Conservation (phyloP, 1,140 invertebrate genomes). For the Polypedilum pembai region DNA sequence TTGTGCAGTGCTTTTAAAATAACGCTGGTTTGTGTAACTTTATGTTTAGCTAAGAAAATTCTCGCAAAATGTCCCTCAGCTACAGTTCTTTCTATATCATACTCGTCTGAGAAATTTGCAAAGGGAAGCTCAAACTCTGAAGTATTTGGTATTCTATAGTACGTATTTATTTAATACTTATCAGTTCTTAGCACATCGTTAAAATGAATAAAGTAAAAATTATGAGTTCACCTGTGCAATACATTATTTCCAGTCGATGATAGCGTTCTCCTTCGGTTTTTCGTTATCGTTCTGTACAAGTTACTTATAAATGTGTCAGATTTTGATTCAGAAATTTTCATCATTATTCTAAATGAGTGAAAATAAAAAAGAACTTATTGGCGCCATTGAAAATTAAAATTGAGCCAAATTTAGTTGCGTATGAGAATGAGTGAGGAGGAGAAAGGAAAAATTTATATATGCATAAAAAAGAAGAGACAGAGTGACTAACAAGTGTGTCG, state of each 20-base stretch:
- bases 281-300: neutral
- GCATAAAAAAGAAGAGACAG: neutral
- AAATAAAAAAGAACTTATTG: neutral
- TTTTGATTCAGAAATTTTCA: constrained; percentile 22
- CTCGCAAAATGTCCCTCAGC: constrained; percentile 65
- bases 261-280: neutral
- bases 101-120: constrained; percentile 53
- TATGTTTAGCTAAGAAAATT: constrained; percentile 54
- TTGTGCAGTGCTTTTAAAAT: constrained; percentile 61
- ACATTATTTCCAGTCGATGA: neutral
- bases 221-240: constrained; percentile 12
- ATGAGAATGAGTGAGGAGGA: too few species aligned
- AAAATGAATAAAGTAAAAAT: neutral
- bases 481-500: too few species aligned
- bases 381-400: neutral
- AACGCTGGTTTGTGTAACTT: constrained; percentile 51
- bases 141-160: neutral
- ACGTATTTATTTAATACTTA: neutral
- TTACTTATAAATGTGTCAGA: constrained; percentile 10
- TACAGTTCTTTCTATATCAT: constrained; percentile 56
- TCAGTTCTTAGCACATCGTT: neutral
- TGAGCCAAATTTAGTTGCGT: too few species aligned
- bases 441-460: neutral
- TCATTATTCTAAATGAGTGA: neutral
- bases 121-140: constrained; percentile 49